phyloP scores from a whole-genome alignment of 1,140 invertebrate genomes.

The Olivierus martensii region DNA sequence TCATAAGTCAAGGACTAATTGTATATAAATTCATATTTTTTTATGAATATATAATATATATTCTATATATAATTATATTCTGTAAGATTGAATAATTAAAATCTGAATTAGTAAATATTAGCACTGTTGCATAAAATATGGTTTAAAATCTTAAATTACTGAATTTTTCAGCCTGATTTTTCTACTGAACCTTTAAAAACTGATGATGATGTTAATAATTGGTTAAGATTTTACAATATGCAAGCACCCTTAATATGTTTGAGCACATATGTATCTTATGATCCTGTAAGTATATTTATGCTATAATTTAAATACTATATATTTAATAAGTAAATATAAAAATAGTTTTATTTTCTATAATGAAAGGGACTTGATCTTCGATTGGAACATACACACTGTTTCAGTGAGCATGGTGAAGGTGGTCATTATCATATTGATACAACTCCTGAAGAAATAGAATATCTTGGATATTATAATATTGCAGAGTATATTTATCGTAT shows the following conservation, averaged over 20 bases:
- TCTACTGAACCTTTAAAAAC: conserved; percentile 51
- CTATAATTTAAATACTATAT: too few species aligned
- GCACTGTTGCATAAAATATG: too few species aligned
- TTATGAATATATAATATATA: too few species aligned
- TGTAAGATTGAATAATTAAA: too few species aligned
- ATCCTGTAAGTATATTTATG: conserved; percentile 48
- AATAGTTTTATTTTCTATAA: background rate
- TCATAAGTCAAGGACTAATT: too few species aligned
- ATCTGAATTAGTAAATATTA: too few species aligned
- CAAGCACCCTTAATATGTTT: conserved; percentile 69
- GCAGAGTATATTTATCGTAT: conserved; percentile 59
- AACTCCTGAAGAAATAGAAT: conserved; percentile 66
- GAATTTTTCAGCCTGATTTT: conserved; percentile 61
- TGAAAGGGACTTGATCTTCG: conserved; percentile 67
- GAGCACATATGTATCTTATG: conserved; percentile 73
- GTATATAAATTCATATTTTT: too few species aligned
- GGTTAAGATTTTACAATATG: conserved; percentile 87
- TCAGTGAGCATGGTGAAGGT: conserved; percentile 68
- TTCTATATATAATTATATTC: too few species aligned
- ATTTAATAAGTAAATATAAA: background rate
- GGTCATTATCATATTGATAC: conserved; percentile 94
- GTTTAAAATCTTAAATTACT: too few species aligned
- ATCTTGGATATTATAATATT: conserved; percentile 71
- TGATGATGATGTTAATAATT: conserved; percentile 60
- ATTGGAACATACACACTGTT: conserved; percentile 89